phyloP scores from a whole-genome alignment of 2,797 vertebrate genomes.

The Hozukius guyotensis region DNA sequence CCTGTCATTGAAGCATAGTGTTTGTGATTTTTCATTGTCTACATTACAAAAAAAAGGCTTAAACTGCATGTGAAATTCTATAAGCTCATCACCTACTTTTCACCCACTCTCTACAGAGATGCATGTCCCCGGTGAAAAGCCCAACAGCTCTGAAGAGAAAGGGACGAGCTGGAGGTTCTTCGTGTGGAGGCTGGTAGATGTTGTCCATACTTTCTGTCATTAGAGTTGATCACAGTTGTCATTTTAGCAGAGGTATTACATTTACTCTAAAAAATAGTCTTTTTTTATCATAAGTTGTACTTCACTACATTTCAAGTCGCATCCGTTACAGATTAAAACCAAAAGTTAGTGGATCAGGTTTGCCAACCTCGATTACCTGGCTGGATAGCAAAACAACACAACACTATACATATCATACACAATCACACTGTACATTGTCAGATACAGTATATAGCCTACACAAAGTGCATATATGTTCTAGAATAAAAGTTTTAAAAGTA shows the following conservation, averaged over 20 bases:
- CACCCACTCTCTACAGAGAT: constrained; percentile 83
- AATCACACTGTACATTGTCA: too few relatives aligned
- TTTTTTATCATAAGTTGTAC: too few relatives aligned
- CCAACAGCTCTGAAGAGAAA: constrained; percentile 61
- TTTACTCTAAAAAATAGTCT: neutral
- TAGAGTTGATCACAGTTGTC: neutral
- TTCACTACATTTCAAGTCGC: too few relatives aligned
- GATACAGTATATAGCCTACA: too few relatives aligned
- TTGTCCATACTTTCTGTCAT: constrained; percentile 11
- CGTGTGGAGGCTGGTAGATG: neutral
- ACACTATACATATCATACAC: too few relatives aligned
- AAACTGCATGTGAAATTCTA: neutral
- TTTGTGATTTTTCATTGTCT: neutral
- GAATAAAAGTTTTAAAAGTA: too few relatives aligned
- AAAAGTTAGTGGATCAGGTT: too few relatives aligned
- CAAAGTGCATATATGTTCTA: too few relatives aligned
- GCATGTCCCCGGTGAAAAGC: constrained; percentile 88
- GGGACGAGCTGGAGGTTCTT: constrained; percentile 10
- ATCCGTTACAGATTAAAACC: too few relatives aligned
- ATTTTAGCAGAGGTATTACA: neutral
- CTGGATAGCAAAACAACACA: too few relatives aligned
- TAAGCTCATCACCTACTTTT: constrained; percentile 78
- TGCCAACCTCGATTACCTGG: too few relatives aligned
- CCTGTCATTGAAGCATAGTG: constrained; percentile 62
- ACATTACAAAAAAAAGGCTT: neutral